Percentiles rank a stretch among this genome's conserved stretches.
Evolutionary conservation across 2,888 invertebrate genomes (phyloP).

Genomic region (Eristalis intricaria): DNA sequence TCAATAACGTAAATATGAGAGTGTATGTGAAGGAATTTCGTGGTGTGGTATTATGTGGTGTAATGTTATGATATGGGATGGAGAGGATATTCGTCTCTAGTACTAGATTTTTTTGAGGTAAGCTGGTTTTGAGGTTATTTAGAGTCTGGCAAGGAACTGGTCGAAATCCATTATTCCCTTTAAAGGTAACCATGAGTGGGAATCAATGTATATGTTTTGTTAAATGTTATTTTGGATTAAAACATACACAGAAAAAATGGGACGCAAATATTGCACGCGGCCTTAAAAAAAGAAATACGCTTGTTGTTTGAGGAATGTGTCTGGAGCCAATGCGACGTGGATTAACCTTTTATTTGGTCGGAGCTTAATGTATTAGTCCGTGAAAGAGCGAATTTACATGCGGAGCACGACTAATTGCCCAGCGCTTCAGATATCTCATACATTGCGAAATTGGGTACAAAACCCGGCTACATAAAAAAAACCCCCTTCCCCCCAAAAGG

Average conservation of each 20-base stretch:
- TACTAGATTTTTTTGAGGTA: constrained; percentile 28
- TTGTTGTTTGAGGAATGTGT: no score
- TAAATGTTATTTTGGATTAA: neutral
- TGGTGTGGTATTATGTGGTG: constrained; percentile 27
- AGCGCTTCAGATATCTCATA: no score
- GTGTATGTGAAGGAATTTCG: constrained; percentile 39
- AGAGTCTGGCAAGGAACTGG: neutral
- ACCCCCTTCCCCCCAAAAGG: neutral
- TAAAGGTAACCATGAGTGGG: neutral
- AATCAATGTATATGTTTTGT: neutral
- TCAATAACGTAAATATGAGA: constrained; percentile 66
- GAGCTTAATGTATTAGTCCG: no score
- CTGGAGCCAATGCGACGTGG: no score
- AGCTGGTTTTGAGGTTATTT: neutral
- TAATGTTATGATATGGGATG: constrained; percentile 28
- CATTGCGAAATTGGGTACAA: no score
- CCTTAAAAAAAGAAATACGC: no score
- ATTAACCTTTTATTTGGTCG: no score
- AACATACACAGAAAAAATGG: neutral
- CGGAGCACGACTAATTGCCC: no score
- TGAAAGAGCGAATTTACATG: no score
- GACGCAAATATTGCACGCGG: no score
- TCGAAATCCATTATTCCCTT: neutral
- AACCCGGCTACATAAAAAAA: neutral
- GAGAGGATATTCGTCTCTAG: constrained; percentile 42